Evolutionary conservation across 2,797 vertebrate genomes (phyloP).

Genomic region (Rallus crepitans): DNA sequence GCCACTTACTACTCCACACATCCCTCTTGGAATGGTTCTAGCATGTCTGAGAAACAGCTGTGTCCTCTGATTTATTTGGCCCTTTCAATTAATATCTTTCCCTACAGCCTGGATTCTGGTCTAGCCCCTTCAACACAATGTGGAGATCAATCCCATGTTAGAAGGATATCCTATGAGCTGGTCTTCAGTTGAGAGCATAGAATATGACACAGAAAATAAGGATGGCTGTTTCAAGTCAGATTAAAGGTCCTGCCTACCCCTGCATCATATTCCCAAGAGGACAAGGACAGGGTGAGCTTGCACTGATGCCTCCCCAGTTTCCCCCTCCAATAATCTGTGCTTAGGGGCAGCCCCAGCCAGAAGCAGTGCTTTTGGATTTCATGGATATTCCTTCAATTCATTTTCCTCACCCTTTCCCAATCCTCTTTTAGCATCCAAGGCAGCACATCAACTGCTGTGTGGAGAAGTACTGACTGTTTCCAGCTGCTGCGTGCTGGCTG

Average conservation of each 20-base stretch:
- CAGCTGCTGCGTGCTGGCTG: not conserved
- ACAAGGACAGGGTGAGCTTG: not conserved
- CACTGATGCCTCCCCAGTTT: not conserved
- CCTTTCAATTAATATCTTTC: not conserved
- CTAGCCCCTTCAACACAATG: not conserved
- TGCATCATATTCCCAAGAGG: not conserved
- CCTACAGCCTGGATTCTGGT: not conserved
- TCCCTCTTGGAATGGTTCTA: not conserved
- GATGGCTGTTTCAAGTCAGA: not conserved
- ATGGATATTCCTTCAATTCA: not conserved
- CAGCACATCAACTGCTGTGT: not conserved
- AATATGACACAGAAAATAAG: not conserved
- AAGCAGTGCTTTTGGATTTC: not conserved
- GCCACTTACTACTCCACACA: not conserved
- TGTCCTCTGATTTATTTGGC: not conserved
- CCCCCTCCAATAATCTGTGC: fast-evolving
- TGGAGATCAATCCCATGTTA: not conserved
- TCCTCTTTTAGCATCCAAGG: not conserved
- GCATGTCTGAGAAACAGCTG: not conserved
- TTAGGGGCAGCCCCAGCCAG: not conserved
- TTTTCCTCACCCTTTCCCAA: not conserved
- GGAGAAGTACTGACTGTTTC: not conserved
- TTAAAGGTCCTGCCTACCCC: not conserved
- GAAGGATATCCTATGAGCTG: not conserved
- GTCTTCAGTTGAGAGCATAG: not conserved